phyloP scores from a whole-genome alignment of 1,140 invertebrate genomes.

The Pentalonia nigronervosa region DNA sequence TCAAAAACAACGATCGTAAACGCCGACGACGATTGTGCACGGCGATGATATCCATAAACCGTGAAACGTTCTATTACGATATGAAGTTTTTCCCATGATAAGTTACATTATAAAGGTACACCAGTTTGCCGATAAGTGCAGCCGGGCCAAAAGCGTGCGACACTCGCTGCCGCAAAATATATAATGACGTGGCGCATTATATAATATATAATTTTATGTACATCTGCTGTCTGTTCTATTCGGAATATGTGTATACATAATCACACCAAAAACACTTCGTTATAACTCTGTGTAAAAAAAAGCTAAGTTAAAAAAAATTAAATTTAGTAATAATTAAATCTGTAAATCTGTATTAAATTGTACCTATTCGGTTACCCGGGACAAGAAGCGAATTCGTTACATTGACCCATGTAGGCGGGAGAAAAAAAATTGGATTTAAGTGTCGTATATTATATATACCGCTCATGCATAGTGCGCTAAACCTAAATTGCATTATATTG shows the following conservation, averaged over 20 bases:
- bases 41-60: constrained; percentile 5
- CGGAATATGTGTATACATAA: background rate
- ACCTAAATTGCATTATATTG: background rate
- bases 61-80: constrained; percentile 31
- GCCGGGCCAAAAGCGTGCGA: background rate
- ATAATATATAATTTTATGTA: background rate
- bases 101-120: background rate
- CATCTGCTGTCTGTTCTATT: background rate
- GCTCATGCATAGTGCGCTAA: background rate
- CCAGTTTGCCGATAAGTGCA: background rate
- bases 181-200: background rate
- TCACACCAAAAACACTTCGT: too few species aligned
- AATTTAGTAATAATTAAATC: too few species aligned
- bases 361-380: too few species aligned
- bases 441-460: background rate
- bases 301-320: too few species aligned
- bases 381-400: too few species aligned
- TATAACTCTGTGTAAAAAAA: too few species aligned
- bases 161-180: background rate
- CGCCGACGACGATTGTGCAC: constrained; percentile 11
- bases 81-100: constrained; percentile 17
- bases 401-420: background rate
- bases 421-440: background rate
- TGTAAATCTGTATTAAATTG: too few species aligned
- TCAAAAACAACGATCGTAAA: constrained; percentile 40